Evolutionary conservation across 2,797 vertebrate genomes (phyloP), one percentile per base, ranked within the genome.

Genomic region (Micromesistius poutassou): DNA sequence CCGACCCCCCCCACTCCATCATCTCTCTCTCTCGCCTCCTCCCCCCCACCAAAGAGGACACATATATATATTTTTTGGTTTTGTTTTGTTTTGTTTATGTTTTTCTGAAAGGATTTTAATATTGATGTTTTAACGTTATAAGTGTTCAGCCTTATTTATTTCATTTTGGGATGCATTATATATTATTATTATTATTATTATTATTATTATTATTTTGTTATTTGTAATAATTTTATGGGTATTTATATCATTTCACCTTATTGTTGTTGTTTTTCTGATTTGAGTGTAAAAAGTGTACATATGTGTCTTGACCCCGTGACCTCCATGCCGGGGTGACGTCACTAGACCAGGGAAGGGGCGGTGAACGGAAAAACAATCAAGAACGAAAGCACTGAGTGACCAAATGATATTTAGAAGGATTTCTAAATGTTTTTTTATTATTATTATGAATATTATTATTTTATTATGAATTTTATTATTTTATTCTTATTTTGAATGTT

Each of bases 331-430:
- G 91, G 4, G 90, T 90, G 88, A 90, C 50, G n/a, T 62, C 50
- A 84, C 86, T 88, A 92, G 89, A 89, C 85, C 79, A 85, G 80
- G 88, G 22, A 62, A 50, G 86, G 79, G 83, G 76, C 80, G 89
- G 91, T 90, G 68, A 82, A 85, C 81, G 73, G 38, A 2, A 30
- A 50, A 93, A 89, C 86, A 78, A 78, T 86, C 86, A 80, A 85
- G 86, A 91, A 91, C 90, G 89, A 89, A 94, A 94, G 93, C 94
- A 94, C 93, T 94, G 92, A 93, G 91, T 91, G 91, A 92, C 92
- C 93, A 93, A 93, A 94, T 80, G 87, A 90, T 85, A 87, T 91
- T 92, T 90, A 91, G 87, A 90, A 90, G 78, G 78, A 83, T 87
- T 89, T 91, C 85, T 87, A 89, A 89, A 91, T 88, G 84, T 88